These are phyloP conservation scores for Myotis yumanensis DNA, from an alignment of 2,113 vertebrate species.

Conservation along the genomic window DNA sequence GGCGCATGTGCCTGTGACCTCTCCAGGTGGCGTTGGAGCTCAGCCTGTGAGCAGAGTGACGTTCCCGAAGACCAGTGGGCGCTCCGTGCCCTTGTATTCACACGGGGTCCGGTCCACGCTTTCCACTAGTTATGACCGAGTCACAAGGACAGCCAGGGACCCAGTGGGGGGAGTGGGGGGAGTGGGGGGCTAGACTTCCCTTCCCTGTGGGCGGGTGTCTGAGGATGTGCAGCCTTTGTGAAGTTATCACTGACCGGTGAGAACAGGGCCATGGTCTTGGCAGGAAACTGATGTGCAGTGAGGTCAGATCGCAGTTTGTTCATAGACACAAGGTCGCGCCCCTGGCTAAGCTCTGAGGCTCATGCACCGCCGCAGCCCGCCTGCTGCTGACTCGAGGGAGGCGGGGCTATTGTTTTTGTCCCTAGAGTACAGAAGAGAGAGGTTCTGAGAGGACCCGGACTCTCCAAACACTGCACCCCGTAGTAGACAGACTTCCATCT, in stretches of 20 bases:
- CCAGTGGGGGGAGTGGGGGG: background rate
- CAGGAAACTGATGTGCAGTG: background rate
- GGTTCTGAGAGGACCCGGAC: background rate
- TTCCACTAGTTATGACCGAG: background rate
- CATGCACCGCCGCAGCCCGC: background rate
- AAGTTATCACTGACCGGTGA: background rate
- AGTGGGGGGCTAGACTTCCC: background rate
- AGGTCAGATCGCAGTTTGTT: background rate
- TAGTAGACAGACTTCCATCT: background rate
- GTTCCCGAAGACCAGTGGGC: background rate
- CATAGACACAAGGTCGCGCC: background rate
- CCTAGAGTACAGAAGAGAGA: background rate
- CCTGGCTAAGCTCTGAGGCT: background rate
- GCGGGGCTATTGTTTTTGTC: background rate
- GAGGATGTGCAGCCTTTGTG: background rate
- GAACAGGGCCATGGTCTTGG: background rate
- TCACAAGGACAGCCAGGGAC: background rate
- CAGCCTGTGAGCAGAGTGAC: background rate
- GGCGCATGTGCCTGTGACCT: rapidly evolving
- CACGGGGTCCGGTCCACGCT: background rate
- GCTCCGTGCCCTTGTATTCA: background rate
- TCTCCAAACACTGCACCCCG: background rate
- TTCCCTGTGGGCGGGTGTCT: background rate
- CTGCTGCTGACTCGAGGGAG: background rate
- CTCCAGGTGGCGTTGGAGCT: background rate